Evolutionary conservation across 2,797 vertebrate genomes (phyloP), one percentile per base, ranked within the genome.

Genomic region (Glyptemys insculpta): DNA sequence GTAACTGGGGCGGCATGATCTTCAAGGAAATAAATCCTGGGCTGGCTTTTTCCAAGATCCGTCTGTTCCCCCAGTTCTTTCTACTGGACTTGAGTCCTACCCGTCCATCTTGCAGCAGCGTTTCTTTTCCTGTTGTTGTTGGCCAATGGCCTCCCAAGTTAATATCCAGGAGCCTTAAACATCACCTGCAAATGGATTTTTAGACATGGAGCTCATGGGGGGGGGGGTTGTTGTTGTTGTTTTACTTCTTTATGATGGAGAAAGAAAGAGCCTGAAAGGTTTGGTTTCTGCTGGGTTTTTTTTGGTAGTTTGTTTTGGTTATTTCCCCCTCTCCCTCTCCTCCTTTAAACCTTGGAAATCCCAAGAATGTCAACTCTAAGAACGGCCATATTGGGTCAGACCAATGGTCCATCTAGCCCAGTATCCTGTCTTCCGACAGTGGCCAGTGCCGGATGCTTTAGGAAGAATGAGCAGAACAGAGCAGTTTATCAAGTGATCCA

Each of bases 11-110:
- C 49, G 78, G 81, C 62, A 57, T 52, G 1, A 76, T 81, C 88
- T 34, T 62, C 2, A 57, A 19, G 5, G 6, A 6, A 10, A 27
- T 52, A 59, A 79, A 44, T 12, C 9, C 47, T 81, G 0, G 0
- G 25, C 78, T 85, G 72, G 21, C 25, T 14, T 74, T 83, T 80
- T 57, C 19, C 78, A 2, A 18, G 25, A 34, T 7, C 52, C 59
- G 27, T 50, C 8, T 80, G 19, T 52, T 53, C 50, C 10, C 15
- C 12, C 9, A 0, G 59, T 29, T 95, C 80, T 62, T 34, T 56
- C 18, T 49, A 49, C 50, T 37, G 31, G 59, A n/a, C 16, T n/a
- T 65, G 59, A 65, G 31, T 18, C 34, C 34, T 65, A 65, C 59
- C 16, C 12, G 59, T 27, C 52, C 50, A n/a, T 14, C 31, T 53